Evolutionary conservation across 2,113 vertebrate species (phyloP).

Genomic region (Tiliqua scincoides): DNA sequence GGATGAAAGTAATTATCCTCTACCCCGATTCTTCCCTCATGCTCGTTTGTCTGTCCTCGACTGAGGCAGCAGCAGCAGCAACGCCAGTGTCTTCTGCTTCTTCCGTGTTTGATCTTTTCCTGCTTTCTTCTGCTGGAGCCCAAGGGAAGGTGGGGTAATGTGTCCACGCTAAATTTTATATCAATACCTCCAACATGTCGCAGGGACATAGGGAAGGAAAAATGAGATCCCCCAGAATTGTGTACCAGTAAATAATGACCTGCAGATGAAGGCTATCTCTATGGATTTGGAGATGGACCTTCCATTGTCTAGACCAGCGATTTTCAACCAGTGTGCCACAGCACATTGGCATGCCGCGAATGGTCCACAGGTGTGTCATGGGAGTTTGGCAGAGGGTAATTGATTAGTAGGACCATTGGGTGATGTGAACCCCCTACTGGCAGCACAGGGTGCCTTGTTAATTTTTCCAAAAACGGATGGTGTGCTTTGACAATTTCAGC

Average conservation of each 20-base stretch:
- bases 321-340: too few relatives aligned
- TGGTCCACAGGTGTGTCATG: too few relatives aligned
- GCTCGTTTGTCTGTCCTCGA: slow-evolving; percentile 70
- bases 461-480: too few relatives aligned
- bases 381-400: too few relatives aligned
- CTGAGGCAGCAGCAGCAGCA: slow-evolving; percentile 66
- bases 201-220: slow-evolving; percentile 23
- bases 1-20: slow-evolving; percentile 81
- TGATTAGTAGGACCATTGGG: too few relatives aligned
- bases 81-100: slow-evolving; percentile 71
- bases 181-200: slow-evolving; percentile 65
- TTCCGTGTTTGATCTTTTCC: slow-evolving; percentile 78
- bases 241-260: slow-evolving; percentile 29
- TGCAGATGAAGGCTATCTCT: rapidly evolving
- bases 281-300: not conserved
- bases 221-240: slow-evolving; percentile 30
- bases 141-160: slow-evolving; percentile 66
- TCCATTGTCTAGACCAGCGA: not conserved
- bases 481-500: too few relatives aligned
- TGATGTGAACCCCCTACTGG: too few relatives aligned
- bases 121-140: slow-evolving; percentile 75
- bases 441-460: too few relatives aligned
- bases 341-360: too few relatives aligned
- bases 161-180: slow-evolving; percentile 51
- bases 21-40: slow-evolving; percentile 68